Base-by-base conservation (phyloP, 2,113 vertebrate genomes). In the Alethe castanea region DNA sequence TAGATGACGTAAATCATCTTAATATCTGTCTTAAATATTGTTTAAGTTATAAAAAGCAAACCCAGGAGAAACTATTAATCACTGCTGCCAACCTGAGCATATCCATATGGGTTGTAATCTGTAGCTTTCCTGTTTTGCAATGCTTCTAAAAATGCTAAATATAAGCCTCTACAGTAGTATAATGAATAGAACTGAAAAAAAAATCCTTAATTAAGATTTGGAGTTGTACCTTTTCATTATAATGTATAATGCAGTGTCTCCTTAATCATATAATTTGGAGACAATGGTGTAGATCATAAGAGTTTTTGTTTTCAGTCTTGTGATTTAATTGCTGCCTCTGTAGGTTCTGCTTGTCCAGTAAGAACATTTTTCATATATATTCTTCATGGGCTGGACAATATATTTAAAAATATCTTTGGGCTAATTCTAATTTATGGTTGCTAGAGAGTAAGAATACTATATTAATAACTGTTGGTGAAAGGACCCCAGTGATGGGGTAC, bases 311-410 rank as follows among this genome's bases (percentile, higher is more conserved):
- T 94, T 89, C 64, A 83, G 71, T 81, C 45, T 87, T 72, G 79
- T 36, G 54, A 95, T 90, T 92, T 97, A 96, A 93, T 94, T 94
- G 78, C 86, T 96, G 59, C 31, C 40, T 93, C 71, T 67, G 70
- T 83, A 93, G 48, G 56, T 93, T 91, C 53, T 91, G 29, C 77
- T 94, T 92, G 50, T 67, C 81, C 81, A 90, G 50, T 17, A 81
- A 50, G 44, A 77, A 77, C 36, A 77, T 88, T 95, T 94, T 88
- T 84, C 60, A 81, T 54, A n/a, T 14, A 71, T 45, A 92, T 81
- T 88, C 64, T 54, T 86, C 67, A 79, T 14, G 57, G 38, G 26
- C 23, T 86, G 47, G 67, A 52, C 10, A 76, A 93, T 72, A 81
- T 81, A 93, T 90, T 92, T 53, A 29, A 92, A 92, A 88, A 81